phyloP scores from a whole-genome alignment of 2,888 invertebrate genomes.

The Amblyteles armatorius region DNA sequence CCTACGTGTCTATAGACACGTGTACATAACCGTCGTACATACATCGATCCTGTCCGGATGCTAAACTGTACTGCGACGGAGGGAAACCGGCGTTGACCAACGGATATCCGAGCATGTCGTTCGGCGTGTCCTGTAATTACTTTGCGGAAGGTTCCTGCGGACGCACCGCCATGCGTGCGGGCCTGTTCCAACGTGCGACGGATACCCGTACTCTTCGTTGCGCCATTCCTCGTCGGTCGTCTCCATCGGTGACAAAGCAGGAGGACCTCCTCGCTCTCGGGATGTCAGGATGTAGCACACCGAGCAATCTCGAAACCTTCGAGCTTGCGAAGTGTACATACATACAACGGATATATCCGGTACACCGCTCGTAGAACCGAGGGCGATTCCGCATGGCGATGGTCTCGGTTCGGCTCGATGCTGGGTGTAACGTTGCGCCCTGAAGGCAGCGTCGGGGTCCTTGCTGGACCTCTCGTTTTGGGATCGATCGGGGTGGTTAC shows the following conservation, averaged over 20 bases:
- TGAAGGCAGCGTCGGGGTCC: no score
- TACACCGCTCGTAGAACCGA: no score
- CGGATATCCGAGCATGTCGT: constrained; percentile 65
- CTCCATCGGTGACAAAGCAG: background rate
- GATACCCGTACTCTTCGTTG: constrained; percentile 24
- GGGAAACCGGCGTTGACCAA: constrained; percentile 61
- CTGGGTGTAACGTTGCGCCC: no score
- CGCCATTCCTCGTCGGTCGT: background rate
- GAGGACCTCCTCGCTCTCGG: constrained; percentile 25
- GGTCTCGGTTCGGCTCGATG: no score
- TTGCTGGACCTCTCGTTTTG: no score
- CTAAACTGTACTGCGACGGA: constrained; percentile 50
- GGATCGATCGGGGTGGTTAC: no score
- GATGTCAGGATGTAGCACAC: constrained; percentile 42
- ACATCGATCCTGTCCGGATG: constrained; percentile 55
- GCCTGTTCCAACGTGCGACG: constrained; percentile 28
- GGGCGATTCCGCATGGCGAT: no score
- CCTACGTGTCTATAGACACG: constrained; percentile 16
- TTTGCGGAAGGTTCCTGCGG: constrained; percentile 63
- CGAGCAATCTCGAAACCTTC: constrained; percentile 56
- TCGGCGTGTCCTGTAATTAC: constrained; percentile 65
- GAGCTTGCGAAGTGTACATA: background rate
- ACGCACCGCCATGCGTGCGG: constrained; percentile 49
- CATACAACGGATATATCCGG: constrained; percentile 15
- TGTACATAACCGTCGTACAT: constrained; percentile 5